Base-by-base conservation (phyloP, 1,140 invertebrate genomes). In the Polypedilum vanderplanki region DNA sequence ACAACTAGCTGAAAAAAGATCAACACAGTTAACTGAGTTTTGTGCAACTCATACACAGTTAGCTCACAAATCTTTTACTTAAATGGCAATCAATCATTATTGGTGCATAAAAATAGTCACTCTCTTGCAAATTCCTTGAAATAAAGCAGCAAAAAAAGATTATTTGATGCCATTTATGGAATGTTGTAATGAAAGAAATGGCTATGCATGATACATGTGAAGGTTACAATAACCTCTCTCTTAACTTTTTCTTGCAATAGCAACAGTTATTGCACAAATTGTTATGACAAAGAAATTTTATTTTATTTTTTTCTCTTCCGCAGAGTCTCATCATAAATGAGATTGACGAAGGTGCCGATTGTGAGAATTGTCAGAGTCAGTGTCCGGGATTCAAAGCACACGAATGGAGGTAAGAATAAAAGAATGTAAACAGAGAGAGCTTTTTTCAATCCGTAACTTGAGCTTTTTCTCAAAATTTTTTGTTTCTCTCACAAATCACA, bases 271-370 rank as follows among this genome's bases (percentile, higher is more conserved):
- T 33, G 24, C 24, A 33, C 24, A 33, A 33, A 33, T 33, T 33
- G 24, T 33, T 33, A 33, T 33, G 24, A 33, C 24, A 33, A 33
- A 33, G 24, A 33, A 33, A 5, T 33, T 33, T 33, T 33, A 33
- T 33, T 33, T 33, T 57, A 4, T n/a, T 57, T 57, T 4, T 15
- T 15, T 57, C 10, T 57, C 75, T 79, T 76, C 87, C 85, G 40
- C 86, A 94, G 93, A 92, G 90, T 75, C 89, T 92, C 40, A 83
- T 91, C 76, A 91, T 94, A 77, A 89, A 91, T 75, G 93, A 95
- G 81, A 87, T 94, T 22, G 92, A 93, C 77, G 91, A 93, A 79
- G 93, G 93, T 10, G 90, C 92, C 76, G 91, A 92, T 18, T 95
- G 93, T 80, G 87, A 92, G 77, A 87, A 88, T 77, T 95, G 93